These are phyloP conservation scores for Exaiptasia diaphana DNA, from an alignment of 64 coral and sea anemone species.

Conservation along the genomic window DNA sequence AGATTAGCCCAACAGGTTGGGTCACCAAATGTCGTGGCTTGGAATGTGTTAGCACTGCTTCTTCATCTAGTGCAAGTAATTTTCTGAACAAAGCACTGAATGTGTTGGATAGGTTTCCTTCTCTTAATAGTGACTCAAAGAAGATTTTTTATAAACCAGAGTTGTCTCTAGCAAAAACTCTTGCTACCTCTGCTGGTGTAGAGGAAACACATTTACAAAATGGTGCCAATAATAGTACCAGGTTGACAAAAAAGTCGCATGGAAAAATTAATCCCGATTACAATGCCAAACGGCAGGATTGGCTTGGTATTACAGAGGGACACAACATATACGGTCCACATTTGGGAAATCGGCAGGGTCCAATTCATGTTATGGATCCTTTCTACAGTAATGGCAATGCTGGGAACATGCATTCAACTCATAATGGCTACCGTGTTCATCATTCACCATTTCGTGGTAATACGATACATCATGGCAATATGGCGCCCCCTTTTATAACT, in stretches of 20 bases:
- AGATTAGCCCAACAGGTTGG: neutral
- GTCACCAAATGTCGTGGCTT: conserved; percentile 6
- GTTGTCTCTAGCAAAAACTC: neutral
- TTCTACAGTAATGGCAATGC: no score
- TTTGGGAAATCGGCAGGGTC: neutral
- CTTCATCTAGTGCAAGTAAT: neutral
- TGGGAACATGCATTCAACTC: no score
- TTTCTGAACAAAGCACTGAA: conserved; percentile 18
- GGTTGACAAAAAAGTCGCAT: neutral
- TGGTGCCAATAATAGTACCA: neutral
- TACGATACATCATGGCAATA: no score
- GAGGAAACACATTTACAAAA: neutral
- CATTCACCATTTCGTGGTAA: neutral
- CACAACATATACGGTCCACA: neutral
- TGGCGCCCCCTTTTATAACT: neutral
- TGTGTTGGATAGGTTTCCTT: neutral
- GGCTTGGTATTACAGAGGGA: neutral
- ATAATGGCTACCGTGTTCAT: neutral
- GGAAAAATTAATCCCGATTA: neutral
- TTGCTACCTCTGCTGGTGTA: neutral
- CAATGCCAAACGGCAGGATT: neutral
- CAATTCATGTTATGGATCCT: conserved; percentile 30
- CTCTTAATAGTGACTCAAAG: neutral
- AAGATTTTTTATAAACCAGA: neutral
- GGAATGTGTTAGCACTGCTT: conserved; percentile 4